Conservation (phyloP, 2,113 vertebrate species). For the Mystacornis crossleyi region DNA sequence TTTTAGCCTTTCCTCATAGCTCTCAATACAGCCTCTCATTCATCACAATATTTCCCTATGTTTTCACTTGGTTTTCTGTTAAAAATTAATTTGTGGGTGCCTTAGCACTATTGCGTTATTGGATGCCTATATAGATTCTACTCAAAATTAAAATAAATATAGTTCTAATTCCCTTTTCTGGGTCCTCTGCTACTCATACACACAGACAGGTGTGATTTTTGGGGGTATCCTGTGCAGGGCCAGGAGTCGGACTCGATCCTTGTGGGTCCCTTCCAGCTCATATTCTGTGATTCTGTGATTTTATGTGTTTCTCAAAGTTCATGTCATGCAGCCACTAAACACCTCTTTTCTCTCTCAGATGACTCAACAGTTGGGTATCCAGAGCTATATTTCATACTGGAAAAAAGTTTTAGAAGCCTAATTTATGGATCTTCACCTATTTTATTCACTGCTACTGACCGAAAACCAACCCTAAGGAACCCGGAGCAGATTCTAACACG, state of each 20-base stretch:
- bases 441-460: background rate
- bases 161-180: background rate
- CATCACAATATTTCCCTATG: background rate
- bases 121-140: background rate
- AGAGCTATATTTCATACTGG: background rate
- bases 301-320: background rate
- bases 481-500: fast-evolving
- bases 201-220: background rate
- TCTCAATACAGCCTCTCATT: background rate
- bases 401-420: background rate
- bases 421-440: background rate
- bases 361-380: background rate
- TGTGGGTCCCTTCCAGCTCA: background rate
- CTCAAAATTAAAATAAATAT: background rate
- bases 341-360: background rate
- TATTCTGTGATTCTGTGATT: background rate
- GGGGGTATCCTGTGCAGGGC: background rate
- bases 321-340: background rate
- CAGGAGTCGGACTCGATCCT: background rate
- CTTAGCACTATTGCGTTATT: background rate
- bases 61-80: background rate
- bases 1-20: background rate
- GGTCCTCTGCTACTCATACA: background rate
- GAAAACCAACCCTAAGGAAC: background rate
- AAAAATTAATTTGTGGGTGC: background rate